A percentile compares a stretch with the other conserved stretches of the same genome.
Evolutionary conservation across 1,140 invertebrate species (phyloP).

Genomic region (Helicoverpa zea): DNA sequence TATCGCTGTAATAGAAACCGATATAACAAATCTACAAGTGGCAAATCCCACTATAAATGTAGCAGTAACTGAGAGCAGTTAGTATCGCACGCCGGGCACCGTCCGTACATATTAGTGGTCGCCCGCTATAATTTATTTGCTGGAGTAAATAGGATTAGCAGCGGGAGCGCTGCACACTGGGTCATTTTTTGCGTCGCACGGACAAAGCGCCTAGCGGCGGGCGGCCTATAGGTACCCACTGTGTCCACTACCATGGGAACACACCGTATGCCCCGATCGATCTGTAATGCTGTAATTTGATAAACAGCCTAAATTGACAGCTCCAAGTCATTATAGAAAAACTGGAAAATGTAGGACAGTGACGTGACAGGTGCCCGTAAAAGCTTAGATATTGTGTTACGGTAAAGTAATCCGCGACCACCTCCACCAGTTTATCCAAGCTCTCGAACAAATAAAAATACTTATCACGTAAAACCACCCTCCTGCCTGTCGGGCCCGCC

Average conservation of each 20-base stretch:
- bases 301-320: not conserved
- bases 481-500: slow-evolving; percentile 37
- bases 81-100: slow-evolving; percentile 45
- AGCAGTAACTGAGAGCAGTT: slow-evolving; percentile 37
- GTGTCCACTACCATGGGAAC: slow-evolving; percentile 20
- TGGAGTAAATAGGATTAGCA: slow-evolving; percentile 65
- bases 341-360: slow-evolving; percentile 56
- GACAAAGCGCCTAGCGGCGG: slow-evolving; percentile 54
- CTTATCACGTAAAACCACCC: slow-evolving; percentile 67
- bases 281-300: not conserved
- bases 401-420: slow-evolving; percentile 54
- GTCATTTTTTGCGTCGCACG: slow-evolving; percentile 59
- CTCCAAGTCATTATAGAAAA: slow-evolving; percentile 34
- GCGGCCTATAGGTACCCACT: slow-evolving; percentile 42
- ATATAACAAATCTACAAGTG: slow-evolving; percentile 44
- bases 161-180: slow-evolving; percentile 57
- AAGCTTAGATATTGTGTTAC: slow-evolving; percentile 63
- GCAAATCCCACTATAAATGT: slow-evolving; percentile 54
- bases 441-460: slow-evolving; percentile 69
- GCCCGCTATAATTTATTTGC: slow-evolving; percentile 62
- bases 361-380: slow-evolving; percentile 66
- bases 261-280: slow-evolving; percentile 12
- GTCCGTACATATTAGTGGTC: slow-evolving; percentile 58
- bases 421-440: slow-evolving; percentile 62
- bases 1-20: slow-evolving; percentile 36